Evolutionary conservation across 1,140 invertebrate genomes (phyloP), one percentile per base, ranked within the genome.

Genomic region (Apocrypta bakeri): DNA sequence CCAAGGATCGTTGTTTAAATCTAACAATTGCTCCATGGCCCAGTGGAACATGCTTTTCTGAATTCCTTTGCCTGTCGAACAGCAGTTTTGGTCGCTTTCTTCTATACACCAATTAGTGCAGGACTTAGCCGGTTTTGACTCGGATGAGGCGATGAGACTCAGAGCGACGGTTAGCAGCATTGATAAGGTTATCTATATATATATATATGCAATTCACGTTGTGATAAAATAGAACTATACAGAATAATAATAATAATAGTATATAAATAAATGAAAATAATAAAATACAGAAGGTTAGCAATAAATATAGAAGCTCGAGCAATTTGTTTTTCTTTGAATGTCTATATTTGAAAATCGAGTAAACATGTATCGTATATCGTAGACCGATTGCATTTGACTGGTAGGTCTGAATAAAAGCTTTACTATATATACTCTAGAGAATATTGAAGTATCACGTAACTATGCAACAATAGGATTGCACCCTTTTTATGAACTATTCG

Each of bases 31-130:
- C 29, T 66, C 61, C 68, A 79, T 56, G 8, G 25, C 40, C 82
- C 48, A 74, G 3, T 17, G 24, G 8, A 76, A 27, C 31, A 82
- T 4, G 24, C 17, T 7, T 2, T 69, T 68, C 1, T 42, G 25
- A 1, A 61, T 73, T 0, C 11, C 25, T 61, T 86, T 83, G 31
- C 86, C 87, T 9, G 29, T 86, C 8, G 87, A 85, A 31, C 88
- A 89, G 40, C 88, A 89, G 63, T 88, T 89, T 3, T 63, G 83
- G 74, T 85, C 66, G 61, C 85, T 31, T 4, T 82, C 69, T 9
- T 86, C 81, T 61, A 83, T 88, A 66, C 89, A 90, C 88, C 88
- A 89, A 71, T 90, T 89, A 64, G 83, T 86, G 80, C 88, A 89
- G 3, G 73, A 24, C 33, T 68, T 75, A 25, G 25, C 79, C 1